Conservation (phyloP, 2,113 vertebrate species). For the Tragelaphus strepsiceros region DNA sequence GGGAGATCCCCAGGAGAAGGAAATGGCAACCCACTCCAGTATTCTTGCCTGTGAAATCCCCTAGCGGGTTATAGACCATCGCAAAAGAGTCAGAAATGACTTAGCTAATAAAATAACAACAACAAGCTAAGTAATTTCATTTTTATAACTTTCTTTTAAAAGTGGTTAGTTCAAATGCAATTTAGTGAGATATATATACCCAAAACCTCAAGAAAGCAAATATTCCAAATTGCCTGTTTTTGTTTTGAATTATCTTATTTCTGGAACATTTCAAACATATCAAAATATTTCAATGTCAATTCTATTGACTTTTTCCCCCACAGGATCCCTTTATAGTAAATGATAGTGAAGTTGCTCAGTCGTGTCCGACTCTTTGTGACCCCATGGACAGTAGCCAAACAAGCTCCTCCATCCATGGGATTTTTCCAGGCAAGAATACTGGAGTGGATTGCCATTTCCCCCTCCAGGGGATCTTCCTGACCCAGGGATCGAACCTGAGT, state of each 20-base stretch:
- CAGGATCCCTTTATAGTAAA: background rate
- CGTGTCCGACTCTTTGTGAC: too few species aligned
- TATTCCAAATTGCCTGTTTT: background rate
- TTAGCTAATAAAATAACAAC: background rate
- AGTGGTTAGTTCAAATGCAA: background rate
- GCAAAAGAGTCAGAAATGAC: background rate
- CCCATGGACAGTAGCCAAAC: too few species aligned
- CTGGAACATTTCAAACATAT: background rate
- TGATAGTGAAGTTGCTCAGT: too few species aligned
- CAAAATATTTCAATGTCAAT: background rate
- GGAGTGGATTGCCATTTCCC: too few species aligned
- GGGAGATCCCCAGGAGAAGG: background rate
- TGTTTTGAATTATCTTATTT: background rate
- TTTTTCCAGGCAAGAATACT: too few species aligned
- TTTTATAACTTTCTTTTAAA: constrained; percentile 23
- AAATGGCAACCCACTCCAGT: background rate
- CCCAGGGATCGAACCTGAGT: too few species aligned
- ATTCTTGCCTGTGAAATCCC: background rate
- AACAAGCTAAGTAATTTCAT: constrained; percentile 48
- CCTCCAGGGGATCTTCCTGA: too few species aligned
- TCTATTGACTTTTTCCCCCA: background rate
- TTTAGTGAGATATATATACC: background rate
- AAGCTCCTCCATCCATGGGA: too few species aligned
- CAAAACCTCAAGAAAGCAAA: background rate
- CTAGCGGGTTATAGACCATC: background rate